Evolutionary conservation across 2,888 invertebrate species (phyloP), one percentile per base, ranked within the genome.

Genomic region (Therioaphis trifolii): DNA sequence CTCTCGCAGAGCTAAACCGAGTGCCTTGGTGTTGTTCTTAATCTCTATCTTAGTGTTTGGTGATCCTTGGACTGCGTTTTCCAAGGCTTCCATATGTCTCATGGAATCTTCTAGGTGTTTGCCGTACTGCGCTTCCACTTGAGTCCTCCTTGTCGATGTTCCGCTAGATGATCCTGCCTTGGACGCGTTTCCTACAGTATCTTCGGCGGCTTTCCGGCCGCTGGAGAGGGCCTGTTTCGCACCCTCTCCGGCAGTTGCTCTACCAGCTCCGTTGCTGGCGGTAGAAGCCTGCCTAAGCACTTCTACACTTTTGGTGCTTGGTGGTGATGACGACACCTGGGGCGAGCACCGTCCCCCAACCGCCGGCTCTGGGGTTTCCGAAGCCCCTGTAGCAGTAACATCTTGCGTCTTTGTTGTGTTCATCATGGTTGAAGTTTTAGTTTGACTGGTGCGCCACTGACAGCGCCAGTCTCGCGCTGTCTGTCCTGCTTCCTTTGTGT

Each of bases 91-190:
- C n/a, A 55, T 55, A n/a, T 55, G 11, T 55, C 55, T 55, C 55
- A 55, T 7, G 55, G n/a, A 55, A n/a, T 55, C 55, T 55, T 55
- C 55, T 21, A 55, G 55, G 5, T 55, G n/a, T 55, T 66, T 66
- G 7, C 35, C 35, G 3, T 66, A 35, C 63, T 7, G 18, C 18
- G 11, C 18, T 35, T 66, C 35, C 35, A n/a, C 35, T 35, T 35
- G 63, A 2, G 63, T 66, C 3, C 63, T 66, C 63, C 5, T 66
- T 35, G 63, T n/a, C 35, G 35, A 66, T 66, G 63, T 35, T 35
- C 63, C 35, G 9, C 35, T 35, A n/a, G n/a, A n/a, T n/a, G n/a
- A n/a, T n/a, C n/a, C n/a, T n/a, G n/a, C n/a, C n/a, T n/a, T n/a
- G n/a, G n/a, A n/a, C n/a, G n/a, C n/a, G n/a, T n/a, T n/a, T n/a